Evolutionary conservation across 2,888 invertebrate species (phyloP), one percentile per base, ranked within the genome.

Genomic region (Sinohyriopsis cumingii): DNA sequence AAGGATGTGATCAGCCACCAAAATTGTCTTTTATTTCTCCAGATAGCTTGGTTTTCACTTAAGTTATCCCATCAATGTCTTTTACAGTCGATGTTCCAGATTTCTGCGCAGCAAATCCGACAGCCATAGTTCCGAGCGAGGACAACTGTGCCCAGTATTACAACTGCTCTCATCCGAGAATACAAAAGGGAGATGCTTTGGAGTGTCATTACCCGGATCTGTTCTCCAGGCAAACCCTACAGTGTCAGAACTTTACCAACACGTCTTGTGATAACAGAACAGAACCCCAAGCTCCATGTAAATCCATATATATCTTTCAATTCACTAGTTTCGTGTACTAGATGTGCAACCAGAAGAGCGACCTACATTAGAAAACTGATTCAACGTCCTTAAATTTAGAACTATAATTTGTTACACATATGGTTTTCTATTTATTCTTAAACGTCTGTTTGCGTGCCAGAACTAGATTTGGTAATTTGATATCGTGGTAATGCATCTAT

Each of bases 261-360:
- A 74, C 74, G 20, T 61, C 63, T 0, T 77, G 77, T 69, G 63
- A 64, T 20, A 66, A 54, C 15, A 68, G 72, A 63, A 63, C 55
- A 15, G 74, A 71, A 59, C 74, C 74, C 6, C 65, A 66, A 61
- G 72, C 77, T 19, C 77, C 77, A 59, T 77, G 77, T 77, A 59
- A 74, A 72, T 68, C 25, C 24, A 25, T 20, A 54, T 53, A 28
- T 24, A 22, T 55, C 24, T 24, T 22, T 63, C 67, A 33, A 33
- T 33, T 33, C 33, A 33, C 33, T 33, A 33, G 7, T 7, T 33
- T 33, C 33, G 33, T 33, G 33, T 33, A 33, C 33, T 9, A 28
- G 28, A 28, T 28, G 28, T 28, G 28, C 28, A 28, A 28, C 3
- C 4, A 28, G 28, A 28, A 28, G 0, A 5, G 25, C 28, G 5